Evolutionary conservation across 2,888 invertebrate genomes (phyloP), one percentile per base, ranked within the genome.

Genomic region (Tetramorium bicarinatum): DNA sequence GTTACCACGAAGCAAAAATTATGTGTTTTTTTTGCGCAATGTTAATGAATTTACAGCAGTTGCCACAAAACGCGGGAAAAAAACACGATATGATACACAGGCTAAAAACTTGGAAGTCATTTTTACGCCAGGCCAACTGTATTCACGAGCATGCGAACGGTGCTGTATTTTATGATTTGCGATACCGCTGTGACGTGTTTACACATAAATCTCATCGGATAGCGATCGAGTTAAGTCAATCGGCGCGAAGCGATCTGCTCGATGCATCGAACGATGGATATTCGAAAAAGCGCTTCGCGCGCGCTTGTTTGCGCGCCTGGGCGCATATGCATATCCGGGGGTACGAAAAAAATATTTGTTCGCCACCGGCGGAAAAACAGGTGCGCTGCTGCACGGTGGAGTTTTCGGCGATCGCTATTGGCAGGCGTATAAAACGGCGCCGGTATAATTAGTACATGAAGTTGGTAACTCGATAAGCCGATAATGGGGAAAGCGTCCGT

Each of bases 381-480:
- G 29, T 34, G 18, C 38, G 25, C 41, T 38, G 4, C 13, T 21
- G 15, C 15, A 13, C 56, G 34, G 15, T 21, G 71, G 34, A 44
- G 29, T 59, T 79, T 67, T 59, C 52, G 79, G 47, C 25, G 59
- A 69, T 79, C 47, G 59, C 47, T 47, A 71, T 56, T 56, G 67
- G 72, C 59, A n/a, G 62, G 82, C 25, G 34, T 21, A 25, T 80
- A 84, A 87, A 89, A 84, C 66, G 76, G n/a, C 64, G 75, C 15
- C 54, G 80, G 67, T 82, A 85, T 87, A 89, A 90, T 90, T 90
- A 90, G 87, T 85, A 84, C 84, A 69, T 56, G 85, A 86, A 88
- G 84, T 81, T 80, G 62, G 82, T 90, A 90, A 90, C 86, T 87
- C 90, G 85, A 86, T 90, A 90, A 90, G 87, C 90, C 87, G 90